These are phyloP conservation scores for Nematolebias whitei DNA, from an alignment of 2,113 vertebrate species.

Conservation along the genomic window DNA sequence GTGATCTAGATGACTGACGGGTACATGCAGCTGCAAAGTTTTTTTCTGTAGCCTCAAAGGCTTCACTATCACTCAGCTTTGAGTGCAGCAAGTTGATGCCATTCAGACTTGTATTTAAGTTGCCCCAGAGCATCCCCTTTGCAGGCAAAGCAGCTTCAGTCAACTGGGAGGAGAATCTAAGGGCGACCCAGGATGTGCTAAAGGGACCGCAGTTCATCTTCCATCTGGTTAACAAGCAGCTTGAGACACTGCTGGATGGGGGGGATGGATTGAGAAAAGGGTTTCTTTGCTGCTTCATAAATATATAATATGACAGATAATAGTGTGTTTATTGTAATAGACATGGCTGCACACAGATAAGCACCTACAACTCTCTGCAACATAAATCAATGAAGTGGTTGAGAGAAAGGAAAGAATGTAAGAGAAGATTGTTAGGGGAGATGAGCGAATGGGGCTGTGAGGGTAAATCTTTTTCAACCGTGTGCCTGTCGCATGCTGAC, in stretches of 20 bases:
- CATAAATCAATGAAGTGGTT: constrained; percentile 33
- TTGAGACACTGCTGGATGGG: constrained; percentile 3
- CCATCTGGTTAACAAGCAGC: constrained; percentile 30
- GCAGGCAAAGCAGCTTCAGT: constrained; percentile 23
- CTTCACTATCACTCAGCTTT: constrained; percentile 26
- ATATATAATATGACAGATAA: constrained; percentile 39
- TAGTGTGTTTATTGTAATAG: constrained; percentile 27
- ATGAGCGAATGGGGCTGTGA: constrained; percentile 25
- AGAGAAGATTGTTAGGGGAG: constrained; percentile 18
- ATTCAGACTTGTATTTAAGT: constrained; percentile 34
- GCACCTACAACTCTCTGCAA: constrained; percentile 10
- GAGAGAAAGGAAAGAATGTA: constrained; percentile 22
- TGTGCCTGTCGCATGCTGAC: constrained; percentile 40
- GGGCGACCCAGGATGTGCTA: constrained; percentile 26
- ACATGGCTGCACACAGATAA: constrained; percentile 21
- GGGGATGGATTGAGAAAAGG: constrained; percentile 12
- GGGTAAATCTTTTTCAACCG: constrained; percentile 64
- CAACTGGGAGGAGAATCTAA: constrained; percentile 23
- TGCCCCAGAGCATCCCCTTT: constrained; percentile 26
- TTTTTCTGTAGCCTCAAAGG: constrained; percentile 1
- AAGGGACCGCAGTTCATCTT: constrained; percentile 30
- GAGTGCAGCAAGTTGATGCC: constrained; percentile 13
- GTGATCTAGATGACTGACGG: constrained; percentile 4
- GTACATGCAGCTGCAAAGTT: neutral
- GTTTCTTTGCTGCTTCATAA: constrained; percentile 15